Evolutionary conservation across 1,140 invertebrate species (phyloP), one percentile per base, ranked within the genome.

Genomic region (Catajapyx aquilonaris): DNA sequence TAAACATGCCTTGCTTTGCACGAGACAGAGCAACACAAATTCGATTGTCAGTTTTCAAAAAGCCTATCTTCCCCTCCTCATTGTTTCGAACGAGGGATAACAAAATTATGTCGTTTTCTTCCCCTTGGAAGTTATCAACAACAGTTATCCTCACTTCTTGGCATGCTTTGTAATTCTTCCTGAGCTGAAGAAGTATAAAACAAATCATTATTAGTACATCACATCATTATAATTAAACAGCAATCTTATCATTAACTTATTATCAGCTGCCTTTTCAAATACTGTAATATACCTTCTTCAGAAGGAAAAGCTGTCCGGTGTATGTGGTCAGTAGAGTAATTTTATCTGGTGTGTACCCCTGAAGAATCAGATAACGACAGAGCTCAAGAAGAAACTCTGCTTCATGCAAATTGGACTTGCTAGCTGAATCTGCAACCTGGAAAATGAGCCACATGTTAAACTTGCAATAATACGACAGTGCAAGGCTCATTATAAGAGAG

Each of bases 81-180:
- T 78, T 77, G 51, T 73, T 84, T 40, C 84, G 59, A 0, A 90
- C 81, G 2, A 88, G 55, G 0, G 84, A 87, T 7, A 88, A 49
- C 2, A 90, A 49, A 38, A 88, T 74, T 20, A 90, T 83, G 44
- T 81, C 71, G 25, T 71, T 77, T 55, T 90, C 84, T 52, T 86
- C 75, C 1, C 84, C 83, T 62, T 86, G 81, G 50, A 68, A 86
- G 51, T 79, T 83, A 52, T 88, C 84, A 1, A 87, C 68, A 4
- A 70, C 67, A 23, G 68, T 66, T 15, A 84, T 64, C 35, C 61
- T 57, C 5, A 73, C 57, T n/a, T 59, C 50, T 31, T 13, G 17
- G 31, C 39, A 34, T 3, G 20, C 17, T 3, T 34, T 19, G 15
- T 16, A 18, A 28, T 28, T 28, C 23, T 9, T 13, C 13, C 13